Percentiles rank a stretch among this genome's conserved stretches.
Conservation (phyloP, 2,888 invertebrate genomes). For the Eueremaeus valkanovi region DNA sequence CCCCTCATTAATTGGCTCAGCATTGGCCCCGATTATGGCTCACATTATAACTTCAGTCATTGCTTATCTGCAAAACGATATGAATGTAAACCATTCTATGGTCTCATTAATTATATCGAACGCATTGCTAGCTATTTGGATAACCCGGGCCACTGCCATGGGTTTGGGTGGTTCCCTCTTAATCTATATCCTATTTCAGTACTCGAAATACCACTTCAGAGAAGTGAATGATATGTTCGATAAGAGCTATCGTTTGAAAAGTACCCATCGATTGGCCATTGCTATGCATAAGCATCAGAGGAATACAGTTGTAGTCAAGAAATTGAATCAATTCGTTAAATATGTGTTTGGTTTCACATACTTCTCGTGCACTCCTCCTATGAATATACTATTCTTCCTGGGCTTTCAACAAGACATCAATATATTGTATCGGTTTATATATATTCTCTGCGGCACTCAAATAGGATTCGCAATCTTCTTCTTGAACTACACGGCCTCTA, state of each 20-base stretch:
- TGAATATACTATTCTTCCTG: neutral
- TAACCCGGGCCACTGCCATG: neutral
- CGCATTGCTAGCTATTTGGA: neutral
- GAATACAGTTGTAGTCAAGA: neutral
- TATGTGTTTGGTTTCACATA: neutral
- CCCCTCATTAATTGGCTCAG: neutral
- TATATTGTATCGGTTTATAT: neutral
- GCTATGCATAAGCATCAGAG: neutral
- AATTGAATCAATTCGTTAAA: neutral
- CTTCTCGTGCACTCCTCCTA: neutral
- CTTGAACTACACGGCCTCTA: neutral
- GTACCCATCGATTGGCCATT: too few species aligned
- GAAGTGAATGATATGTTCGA: neutral
- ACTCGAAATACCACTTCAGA: neutral
- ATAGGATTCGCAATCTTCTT: neutral
- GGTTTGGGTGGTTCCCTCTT: neutral
- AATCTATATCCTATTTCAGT: neutral
- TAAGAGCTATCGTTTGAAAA: neutral
- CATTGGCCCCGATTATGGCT: neutral
- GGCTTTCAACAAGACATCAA: neutral
- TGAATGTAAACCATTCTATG: neutral
- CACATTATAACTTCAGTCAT: neutral
- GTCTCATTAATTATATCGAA: neutral
- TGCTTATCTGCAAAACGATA: neutral
- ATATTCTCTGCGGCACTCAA: neutral